Evolutionary conservation across 2,888 invertebrate species (phyloP).

Genomic region (Ichneumon xanthorius): DNA sequence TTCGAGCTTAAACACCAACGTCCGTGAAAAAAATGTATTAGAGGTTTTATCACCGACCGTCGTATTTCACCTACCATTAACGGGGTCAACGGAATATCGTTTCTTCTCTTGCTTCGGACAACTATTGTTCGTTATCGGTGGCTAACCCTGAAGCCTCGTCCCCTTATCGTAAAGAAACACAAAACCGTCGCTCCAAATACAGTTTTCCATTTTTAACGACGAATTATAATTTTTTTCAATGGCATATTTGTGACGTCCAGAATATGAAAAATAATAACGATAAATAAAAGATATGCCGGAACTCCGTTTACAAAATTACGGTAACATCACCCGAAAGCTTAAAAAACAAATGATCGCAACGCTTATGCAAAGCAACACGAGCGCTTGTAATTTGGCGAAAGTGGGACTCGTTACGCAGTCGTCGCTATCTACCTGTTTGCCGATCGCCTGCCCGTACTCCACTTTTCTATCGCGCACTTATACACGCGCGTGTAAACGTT

Average conservation of each 20-base stretch:
- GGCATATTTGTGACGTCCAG: no score
- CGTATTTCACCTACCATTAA: not conserved
- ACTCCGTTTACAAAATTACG: not conserved
- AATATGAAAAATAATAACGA: no score
- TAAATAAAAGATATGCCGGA: no score
- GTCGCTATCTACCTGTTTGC: conserved; percentile 5
- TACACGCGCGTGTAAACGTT: not conserved
- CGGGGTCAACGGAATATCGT: not conserved
- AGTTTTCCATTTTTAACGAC: not conserved
- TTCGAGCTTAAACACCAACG: no score
- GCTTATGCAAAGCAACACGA: conserved; percentile 1
- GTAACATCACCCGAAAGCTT: not conserved
- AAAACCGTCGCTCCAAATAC: not conserved
- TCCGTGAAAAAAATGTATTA: not conserved
- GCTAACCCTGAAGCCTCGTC: not conserved
- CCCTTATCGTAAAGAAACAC: not conserved
- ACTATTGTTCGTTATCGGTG: not conserved
- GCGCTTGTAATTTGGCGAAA: conserved; percentile 7
- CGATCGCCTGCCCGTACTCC: not conserved
- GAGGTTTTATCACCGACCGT: no score
- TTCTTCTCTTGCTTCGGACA: not conserved
- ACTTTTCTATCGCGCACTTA: not conserved
- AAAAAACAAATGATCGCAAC: conserved; percentile 4
- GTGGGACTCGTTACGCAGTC: conserved; percentile 18
- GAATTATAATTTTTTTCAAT: not conserved